Evolutionary conservation across 1,140 invertebrate genomes (phyloP), one percentile per base, ranked within the genome.

Genomic region (Thalassaphorura encarpata): DNA sequence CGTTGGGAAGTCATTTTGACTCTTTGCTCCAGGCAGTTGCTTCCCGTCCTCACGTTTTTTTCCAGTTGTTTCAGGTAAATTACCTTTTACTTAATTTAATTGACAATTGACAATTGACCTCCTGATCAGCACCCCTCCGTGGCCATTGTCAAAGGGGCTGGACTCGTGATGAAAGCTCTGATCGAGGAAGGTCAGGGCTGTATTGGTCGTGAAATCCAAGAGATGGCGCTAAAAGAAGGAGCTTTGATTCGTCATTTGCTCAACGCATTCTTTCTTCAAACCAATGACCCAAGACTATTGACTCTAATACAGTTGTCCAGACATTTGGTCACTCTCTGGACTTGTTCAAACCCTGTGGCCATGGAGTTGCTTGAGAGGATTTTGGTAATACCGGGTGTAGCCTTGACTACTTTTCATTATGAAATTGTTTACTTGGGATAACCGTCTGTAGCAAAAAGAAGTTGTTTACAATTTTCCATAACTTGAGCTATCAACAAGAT

Each of bases 61-160:
- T 96, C 71, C 86, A 87, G 71, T 75, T 98, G 13, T 98, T 99
- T 74, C 91, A 93, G 77, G 84, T 85, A 71, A 66, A 50, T 58
- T 24, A 46, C 16, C 15, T 39, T 46, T 2, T 15, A 8, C 3
- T 21, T 53, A 21, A 11, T 21, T 6, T 11, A n/a, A 15, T 6
- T 11, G 21, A 6, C 8, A 43, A 43, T 57, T 23, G 19, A 18
- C 18, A 15, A n/a, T 49, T 6, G 52, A 31, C n/a, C 52, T 58
- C 58, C 56, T 46, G 71, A 69, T 41, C 69, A 92, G 80, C 94
- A 97, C 78, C 91, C 93, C 11, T 97, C 93, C 1, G 79, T 97
- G 72, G 92, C 95, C 1, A 91, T 99, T 63, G 89, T 99, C 0
- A 99, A 98, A 76, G 95, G 96, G 11, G 94, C 95, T 2, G 95